These are phyloP conservation scores for Chondrosia reniformis DNA, from an alignment of 37 sponge, comb jelly and placozoan species.

Conservation along the genomic window DNA sequence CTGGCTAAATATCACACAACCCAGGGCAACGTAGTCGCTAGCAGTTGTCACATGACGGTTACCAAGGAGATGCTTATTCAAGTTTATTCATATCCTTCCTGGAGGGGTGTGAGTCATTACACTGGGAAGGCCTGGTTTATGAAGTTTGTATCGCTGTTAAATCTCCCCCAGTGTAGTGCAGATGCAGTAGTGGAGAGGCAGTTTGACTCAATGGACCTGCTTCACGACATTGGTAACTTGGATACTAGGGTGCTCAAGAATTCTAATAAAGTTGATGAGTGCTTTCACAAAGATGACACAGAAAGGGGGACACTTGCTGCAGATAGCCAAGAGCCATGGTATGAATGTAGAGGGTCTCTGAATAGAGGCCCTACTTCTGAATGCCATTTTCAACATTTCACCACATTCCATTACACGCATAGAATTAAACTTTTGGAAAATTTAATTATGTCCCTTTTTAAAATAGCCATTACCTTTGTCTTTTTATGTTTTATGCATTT, in stretches of 20 bases:
- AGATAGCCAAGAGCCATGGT: too few species aligned
- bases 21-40: background rate
- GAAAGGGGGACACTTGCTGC: too few species aligned
- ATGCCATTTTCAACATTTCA: too few species aligned
- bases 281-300: background rate
- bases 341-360: too few species aligned
- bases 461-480: too few species aligned
- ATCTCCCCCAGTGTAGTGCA: background rate
- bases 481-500: too few species aligned
- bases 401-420: too few species aligned
- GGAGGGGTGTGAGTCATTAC: background rate
- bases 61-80: background rate
- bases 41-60: background rate
- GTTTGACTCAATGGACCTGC: background rate
- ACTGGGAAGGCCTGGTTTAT: background rate
- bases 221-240: background rate
- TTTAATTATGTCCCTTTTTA: too few species aligned
- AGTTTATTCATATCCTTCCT: background rate
- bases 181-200: background rate
- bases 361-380: too few species aligned
- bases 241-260: background rate
- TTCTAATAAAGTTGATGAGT: background rate
- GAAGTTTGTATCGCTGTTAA: background rate
- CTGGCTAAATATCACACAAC: background rate
- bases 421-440: too few species aligned